phyloP scores from a whole-genome alignment of 2,113 vertebrate species.

The Notothenia rossii region DNA sequence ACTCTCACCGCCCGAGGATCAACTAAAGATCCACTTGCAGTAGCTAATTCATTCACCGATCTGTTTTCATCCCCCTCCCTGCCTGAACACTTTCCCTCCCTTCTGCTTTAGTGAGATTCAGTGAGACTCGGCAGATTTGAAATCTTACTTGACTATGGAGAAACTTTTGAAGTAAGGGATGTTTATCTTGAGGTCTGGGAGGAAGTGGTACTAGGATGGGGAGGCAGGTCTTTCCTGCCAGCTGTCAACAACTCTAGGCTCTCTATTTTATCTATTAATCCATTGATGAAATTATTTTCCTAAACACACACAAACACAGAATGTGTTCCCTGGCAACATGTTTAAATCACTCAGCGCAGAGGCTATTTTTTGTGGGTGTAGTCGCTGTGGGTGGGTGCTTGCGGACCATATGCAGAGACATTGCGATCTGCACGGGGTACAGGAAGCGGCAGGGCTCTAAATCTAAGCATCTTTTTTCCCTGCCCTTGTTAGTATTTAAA shows the following conservation, averaged over 20 bases:
- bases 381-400: slow-evolving; percentile 21
- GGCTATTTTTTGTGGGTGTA: slow-evolving; percentile 7
- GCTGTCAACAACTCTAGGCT: slow-evolving; percentile 42
- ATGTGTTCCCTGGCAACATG: slow-evolving; percentile 15
- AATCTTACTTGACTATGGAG: slow-evolving; percentile 22
- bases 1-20: slow-evolving; percentile 53
- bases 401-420: slow-evolving; percentile 33
- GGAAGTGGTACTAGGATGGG: slow-evolving; percentile 50
- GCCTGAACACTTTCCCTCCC: slow-evolving; percentile 19
- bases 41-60: slow-evolving; percentile 51
- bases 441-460: slow-evolving; percentile 36
- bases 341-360: slow-evolving; percentile 43
- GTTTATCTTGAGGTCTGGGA: slow-evolving; percentile 52
- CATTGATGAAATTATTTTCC: slow-evolving; percentile 21
- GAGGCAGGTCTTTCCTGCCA: slow-evolving; percentile 41
- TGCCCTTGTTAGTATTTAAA: slow-evolving; percentile 49
- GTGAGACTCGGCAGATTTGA: slow-evolving; percentile 34
- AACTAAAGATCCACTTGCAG: slow-evolving; percentile 52
- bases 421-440: neutral
- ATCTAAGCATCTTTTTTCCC: slow-evolving; percentile 29
- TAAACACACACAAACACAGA: slow-evolving; percentile 21
- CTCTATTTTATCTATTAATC: slow-evolving; percentile 38
- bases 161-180: slow-evolving; percentile 46
- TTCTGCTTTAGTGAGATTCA: slow-evolving; percentile 13
- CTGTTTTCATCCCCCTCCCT: slow-evolving; percentile 11